A percentile compares a stretch with the other conserved stretches of the same genome.
Evolutionary conservation across 1,140 invertebrate genomes (phyloP).

Genomic region (Lordiphosa stackelbergi): DNA sequence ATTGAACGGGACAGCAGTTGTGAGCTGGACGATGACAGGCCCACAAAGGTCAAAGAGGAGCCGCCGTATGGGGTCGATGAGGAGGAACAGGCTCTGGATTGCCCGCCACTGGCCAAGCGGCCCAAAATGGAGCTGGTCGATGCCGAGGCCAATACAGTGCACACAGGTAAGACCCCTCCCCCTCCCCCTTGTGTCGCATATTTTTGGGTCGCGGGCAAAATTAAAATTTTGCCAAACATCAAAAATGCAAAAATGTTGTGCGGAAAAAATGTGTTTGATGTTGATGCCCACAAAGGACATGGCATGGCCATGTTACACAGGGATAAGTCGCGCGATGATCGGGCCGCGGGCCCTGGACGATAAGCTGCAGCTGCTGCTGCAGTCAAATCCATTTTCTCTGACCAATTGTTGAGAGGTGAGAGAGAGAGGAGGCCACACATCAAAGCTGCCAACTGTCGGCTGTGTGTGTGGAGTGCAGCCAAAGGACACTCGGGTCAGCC

Average conservation of each 20-base stretch:
- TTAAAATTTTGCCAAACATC: slow-evolving; percentile 48
- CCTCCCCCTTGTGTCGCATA: slow-evolving; percentile 15
- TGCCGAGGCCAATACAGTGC: slow-evolving; percentile 91
- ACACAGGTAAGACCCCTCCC: slow-evolving; percentile 85
- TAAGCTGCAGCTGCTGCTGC: slow-evolving; percentile 69
- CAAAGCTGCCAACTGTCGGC: too few species aligned
- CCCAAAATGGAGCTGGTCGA: slow-evolving; percentile 88
- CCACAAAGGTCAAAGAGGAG: slow-evolving; percentile 82
- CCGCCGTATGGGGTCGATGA: slow-evolving; percentile 40
- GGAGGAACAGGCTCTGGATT: slow-evolving; percentile 28
- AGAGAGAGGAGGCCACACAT: slow-evolving; percentile 12
- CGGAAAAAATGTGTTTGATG: slow-evolving; percentile 70
- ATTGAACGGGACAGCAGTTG: slow-evolving; percentile 28
- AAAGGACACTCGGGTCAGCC: slow-evolving; percentile 37
- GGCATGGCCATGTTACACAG: slow-evolving; percentile 12
- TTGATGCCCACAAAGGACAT: slow-evolving; percentile 30
- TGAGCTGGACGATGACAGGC: slow-evolving; percentile 23
- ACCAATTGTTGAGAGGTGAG: slow-evolving; percentile 1
- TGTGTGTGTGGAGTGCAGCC: slow-evolving; percentile 15
- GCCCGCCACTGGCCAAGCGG: slow-evolving; percentile 81
- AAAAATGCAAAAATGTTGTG: slow-evolving; percentile 23
- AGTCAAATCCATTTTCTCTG: slow-evolving; percentile 11
- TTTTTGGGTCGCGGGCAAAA: slow-evolving; percentile 42
- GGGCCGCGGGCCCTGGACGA: slow-evolving; percentile 47
- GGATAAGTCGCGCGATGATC: slow-evolving; percentile 48